Evolutionary conservation across 2,888 invertebrate species (phyloP).

Genomic region (Apamea crenata): DNA sequence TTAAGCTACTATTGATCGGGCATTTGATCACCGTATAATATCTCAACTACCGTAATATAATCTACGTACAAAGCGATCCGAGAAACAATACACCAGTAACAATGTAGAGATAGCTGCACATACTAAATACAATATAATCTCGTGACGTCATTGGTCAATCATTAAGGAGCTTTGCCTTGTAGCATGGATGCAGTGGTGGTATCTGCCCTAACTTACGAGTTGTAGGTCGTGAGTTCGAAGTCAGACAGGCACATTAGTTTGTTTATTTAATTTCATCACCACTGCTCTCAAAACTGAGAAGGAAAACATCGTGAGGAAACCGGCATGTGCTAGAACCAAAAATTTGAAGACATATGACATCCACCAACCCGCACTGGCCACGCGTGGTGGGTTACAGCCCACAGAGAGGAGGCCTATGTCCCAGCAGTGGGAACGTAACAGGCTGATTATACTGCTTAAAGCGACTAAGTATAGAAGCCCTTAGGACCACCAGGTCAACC

Average conservation of each 20-base stretch:
- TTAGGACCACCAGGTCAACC: neutral
- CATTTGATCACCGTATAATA: constrained; percentile 31
- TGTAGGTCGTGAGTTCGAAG: neutral
- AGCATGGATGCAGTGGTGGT: neutral
- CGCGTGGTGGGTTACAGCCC: neutral
- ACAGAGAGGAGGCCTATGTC: too few relatives aligned
- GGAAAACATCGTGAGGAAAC: neutral
- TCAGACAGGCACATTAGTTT: neutral
- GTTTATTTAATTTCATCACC: neutral
- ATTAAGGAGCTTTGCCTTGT: neutral
- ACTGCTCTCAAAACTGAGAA: neutral
- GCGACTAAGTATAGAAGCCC: neutral
- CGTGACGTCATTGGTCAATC: constrained; percentile 2
- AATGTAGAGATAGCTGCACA: constrained; percentile 14
- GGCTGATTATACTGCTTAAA: neutral
- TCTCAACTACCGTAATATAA: constrained; percentile 19
- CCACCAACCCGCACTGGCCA: neutral
- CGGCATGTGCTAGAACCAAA: neutral
- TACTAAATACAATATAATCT: constrained; percentile 29
- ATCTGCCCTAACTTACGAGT: neutral
- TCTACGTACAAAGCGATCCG: constrained; percentile 21
- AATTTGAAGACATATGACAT: too few relatives aligned
- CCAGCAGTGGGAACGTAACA: neutral
- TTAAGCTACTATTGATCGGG: constrained; percentile 23
- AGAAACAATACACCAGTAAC: constrained; percentile 31